phyloP scores from a whole-genome alignment of 1,140 invertebrate genomes.

The Bactericera cockerelli region DNA sequence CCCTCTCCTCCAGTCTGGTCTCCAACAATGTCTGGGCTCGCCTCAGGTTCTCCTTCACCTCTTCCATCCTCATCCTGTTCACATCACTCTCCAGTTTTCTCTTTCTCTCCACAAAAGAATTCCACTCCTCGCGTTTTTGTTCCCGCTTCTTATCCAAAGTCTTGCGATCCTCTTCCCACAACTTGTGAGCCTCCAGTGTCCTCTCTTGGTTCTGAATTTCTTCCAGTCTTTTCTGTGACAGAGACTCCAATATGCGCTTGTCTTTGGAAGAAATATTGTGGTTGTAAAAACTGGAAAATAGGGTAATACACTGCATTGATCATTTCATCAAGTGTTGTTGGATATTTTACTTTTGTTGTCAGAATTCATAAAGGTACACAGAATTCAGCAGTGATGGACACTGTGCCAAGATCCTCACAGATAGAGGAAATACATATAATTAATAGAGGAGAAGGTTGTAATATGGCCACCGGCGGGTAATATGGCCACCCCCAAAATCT shows the following conservation, averaged over 20 bases:
- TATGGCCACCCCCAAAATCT: too few species aligned
- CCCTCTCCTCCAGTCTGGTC: not conserved
- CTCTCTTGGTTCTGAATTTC: not conserved
- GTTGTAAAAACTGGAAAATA: not conserved
- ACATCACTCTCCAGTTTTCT: slow-evolving; percentile 3
- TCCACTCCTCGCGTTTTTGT: not conserved
- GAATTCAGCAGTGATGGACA: not conserved
- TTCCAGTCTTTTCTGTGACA: not conserved
- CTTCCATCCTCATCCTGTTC: slow-evolving; percentile 1
- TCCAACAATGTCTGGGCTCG: not conserved
- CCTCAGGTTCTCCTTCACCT: not conserved
- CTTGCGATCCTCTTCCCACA: slow-evolving; percentile 3
- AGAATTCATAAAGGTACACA: not conserved
- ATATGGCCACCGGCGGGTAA: too few species aligned
- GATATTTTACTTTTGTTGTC: too few species aligned
- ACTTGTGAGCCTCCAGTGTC: not conserved
- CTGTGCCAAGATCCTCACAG: too few species aligned
- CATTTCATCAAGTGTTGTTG: not conserved
- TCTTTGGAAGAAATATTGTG: not conserved
- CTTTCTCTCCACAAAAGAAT: not conserved
- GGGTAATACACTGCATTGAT: not conserved
- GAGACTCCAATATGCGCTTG: not conserved
- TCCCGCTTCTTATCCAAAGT: not conserved
- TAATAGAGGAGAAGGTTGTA: too few species aligned
- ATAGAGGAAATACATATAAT: not conserved